Conservation (phyloP, 92 coral and sea anemone species). For the Galaxea fascicularis region DNA sequence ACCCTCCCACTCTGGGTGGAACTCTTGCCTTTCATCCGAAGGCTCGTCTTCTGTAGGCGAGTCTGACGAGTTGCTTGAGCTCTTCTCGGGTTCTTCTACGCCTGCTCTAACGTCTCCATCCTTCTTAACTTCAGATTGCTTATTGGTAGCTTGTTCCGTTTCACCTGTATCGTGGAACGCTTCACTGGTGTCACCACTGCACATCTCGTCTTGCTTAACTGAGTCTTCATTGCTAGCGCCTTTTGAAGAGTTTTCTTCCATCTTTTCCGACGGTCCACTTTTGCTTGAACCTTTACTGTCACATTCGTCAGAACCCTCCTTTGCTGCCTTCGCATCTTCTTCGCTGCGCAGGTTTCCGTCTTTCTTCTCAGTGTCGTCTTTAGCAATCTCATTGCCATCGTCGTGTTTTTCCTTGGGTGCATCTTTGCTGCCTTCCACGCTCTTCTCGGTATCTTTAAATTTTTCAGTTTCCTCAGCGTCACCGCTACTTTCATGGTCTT, state of each 20-base stretch:
- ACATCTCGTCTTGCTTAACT: neutral
- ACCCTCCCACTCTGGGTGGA: conserved; percentile 15
- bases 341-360: neutral
- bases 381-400: neutral
- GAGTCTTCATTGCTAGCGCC: neutral
- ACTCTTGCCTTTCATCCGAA: neutral
- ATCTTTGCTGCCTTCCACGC: neutral
- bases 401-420: neutral
- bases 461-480: conserved; percentile 2
- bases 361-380: neutral
- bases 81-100: neutral
- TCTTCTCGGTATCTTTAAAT: neutral
- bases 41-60: neutral
- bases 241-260: neutral
- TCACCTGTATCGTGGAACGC: neutral
- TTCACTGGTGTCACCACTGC: neutral
- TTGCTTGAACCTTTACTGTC: neutral
- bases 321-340: neutral
- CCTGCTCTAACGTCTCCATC: neutral
- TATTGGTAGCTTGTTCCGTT: neutral
- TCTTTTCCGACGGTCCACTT: neutral
- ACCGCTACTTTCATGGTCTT: neutral
- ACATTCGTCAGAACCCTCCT: neutral
- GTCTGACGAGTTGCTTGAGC: neutral
- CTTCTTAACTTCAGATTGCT: neutral